Evolutionary conservation across 2,797 vertebrate genomes (phyloP).

Genomic region (Malurus splendens): DNA sequence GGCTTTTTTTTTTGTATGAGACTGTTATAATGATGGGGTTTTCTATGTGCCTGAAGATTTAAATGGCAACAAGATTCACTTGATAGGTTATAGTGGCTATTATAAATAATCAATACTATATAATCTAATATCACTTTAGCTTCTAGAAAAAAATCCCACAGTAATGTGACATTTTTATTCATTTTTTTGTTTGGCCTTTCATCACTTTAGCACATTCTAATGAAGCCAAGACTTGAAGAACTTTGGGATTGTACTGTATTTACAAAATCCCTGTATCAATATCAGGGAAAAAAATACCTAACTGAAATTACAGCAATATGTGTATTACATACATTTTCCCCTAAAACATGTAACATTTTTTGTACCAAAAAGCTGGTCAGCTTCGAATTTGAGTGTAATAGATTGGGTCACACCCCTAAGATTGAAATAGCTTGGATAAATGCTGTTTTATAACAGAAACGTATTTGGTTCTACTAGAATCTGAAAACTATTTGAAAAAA

Average conservation of each 20-base stretch:
- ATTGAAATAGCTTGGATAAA: background rate
- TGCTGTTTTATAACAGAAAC: accelerated
- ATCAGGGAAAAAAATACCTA: background rate
- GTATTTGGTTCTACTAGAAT: background rate
- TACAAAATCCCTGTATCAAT: background rate
- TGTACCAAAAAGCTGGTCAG: background rate
- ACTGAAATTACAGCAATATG: background rate
- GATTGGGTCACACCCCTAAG: background rate
- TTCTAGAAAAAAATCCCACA: background rate
- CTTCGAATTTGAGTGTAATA: background rate
- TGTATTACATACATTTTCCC: background rate
- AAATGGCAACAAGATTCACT: background rate
- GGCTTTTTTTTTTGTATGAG: background rate
- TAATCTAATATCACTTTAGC: background rate
- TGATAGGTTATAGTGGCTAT: background rate
- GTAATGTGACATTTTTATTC: background rate
- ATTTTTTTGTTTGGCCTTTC: background rate
- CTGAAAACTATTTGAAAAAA: background rate
- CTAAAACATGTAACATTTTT: background rate
- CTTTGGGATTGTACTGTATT: background rate
- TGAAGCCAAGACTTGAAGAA: background rate
- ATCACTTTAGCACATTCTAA: background rate
- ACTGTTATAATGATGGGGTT: background rate
- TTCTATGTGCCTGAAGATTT: background rate
- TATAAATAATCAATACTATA: background rate